phyloP scores from a whole-genome alignment of 2,888 invertebrate genomes.

The Acanthosepion lycidas region DNA sequence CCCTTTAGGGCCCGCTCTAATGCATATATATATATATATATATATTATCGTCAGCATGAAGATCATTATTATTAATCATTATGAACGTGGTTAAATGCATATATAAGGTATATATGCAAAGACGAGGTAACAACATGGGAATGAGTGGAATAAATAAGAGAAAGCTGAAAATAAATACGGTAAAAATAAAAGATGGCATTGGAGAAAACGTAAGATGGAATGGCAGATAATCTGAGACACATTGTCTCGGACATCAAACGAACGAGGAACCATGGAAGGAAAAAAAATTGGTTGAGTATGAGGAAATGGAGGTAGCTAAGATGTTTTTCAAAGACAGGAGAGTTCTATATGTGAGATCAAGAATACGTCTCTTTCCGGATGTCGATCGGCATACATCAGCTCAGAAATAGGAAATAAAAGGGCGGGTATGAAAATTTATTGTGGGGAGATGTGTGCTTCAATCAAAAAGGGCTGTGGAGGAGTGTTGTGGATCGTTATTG shows the following conservation, averaged over 20 bases:
- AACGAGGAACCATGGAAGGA: neutral
- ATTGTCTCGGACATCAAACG: conserved; percentile 13
- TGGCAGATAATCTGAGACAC: conserved; percentile 33
- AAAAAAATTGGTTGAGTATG: neutral
- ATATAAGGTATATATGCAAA: neutral
- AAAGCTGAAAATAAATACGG: neutral
- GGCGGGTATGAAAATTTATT: neutral
- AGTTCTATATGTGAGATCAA: neutral
- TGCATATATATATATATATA: no score
- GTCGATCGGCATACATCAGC: conserved; percentile 13
- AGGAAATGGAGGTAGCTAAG: neutral
- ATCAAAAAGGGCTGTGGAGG: neutral
- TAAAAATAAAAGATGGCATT: neutral
- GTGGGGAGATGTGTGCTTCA: neutral
- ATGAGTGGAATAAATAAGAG: neutral
- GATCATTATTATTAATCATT: no score
- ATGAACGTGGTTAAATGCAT: no score
- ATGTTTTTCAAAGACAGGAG: conserved; percentile 21
- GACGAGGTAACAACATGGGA: neutral
- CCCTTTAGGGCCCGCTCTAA: no score
- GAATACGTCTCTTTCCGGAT: conserved; percentile 8
- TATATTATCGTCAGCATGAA: no score
- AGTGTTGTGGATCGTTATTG: neutral
- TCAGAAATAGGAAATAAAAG: neutral
- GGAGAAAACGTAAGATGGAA: neutral